phyloP scores from a whole-genome alignment of 2,797 vertebrate species.

The Syndactyla subalaris region DNA sequence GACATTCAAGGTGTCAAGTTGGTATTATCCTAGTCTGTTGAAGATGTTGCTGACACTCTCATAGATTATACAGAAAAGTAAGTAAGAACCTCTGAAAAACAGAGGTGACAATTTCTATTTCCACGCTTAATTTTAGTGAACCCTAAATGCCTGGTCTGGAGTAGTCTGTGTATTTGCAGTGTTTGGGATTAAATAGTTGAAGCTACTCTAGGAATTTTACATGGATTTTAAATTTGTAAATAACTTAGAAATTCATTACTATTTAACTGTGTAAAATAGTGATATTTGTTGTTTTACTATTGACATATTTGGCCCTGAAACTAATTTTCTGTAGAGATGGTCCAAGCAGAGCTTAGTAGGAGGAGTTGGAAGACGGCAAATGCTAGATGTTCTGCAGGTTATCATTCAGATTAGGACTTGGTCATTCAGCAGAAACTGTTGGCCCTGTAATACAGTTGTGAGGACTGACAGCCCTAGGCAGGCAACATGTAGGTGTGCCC shows the following conservation, averaged over 20 bases:
- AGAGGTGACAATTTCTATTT: neutral
- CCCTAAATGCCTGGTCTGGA: too few relatives aligned
- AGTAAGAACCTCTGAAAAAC: neutral
- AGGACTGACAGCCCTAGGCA: neutral
- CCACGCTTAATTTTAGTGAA: neutral
- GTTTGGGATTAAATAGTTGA: neutral
- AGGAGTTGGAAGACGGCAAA: neutral
- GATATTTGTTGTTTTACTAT: neutral
- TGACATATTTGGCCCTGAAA: neutral
- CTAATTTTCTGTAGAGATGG: neutral
- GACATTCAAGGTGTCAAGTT: neutral
- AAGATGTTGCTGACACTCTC: neutral
- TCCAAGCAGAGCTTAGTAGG: neutral
- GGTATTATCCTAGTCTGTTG: neutral
- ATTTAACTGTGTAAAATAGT: neutral
- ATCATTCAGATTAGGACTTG: neutral
- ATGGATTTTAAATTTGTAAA: neutral
- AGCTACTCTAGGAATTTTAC: neutral
- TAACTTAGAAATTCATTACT: neutral
- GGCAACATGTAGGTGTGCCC: fast-evolving
- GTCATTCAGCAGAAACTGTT: neutral
- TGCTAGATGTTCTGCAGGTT: neutral
- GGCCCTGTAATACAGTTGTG: neutral
- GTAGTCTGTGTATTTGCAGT: neutral
- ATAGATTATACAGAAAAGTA: neutral